phyloP scores from a whole-genome alignment of 2,113 vertebrate species.

The Candoia aspera region DNA sequence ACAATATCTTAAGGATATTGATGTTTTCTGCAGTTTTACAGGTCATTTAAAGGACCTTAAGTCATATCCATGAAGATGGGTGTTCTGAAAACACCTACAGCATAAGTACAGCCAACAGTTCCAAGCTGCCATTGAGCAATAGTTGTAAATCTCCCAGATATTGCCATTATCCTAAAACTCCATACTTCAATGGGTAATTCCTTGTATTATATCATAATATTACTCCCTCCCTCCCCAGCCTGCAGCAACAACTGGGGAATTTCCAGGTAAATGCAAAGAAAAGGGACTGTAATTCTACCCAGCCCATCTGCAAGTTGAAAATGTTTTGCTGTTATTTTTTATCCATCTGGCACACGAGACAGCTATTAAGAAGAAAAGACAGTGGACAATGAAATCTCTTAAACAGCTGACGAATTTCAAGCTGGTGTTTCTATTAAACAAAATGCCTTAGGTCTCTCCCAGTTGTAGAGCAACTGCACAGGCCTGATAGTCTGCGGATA shows the following conservation, averaged over 20 bases:
- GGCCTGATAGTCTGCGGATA: neutral
- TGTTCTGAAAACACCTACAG: neutral
- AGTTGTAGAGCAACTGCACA: neutral
- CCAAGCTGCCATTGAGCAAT: neutral
- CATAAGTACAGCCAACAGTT: neutral
- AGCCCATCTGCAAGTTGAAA: neutral
- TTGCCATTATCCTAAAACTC: neutral
- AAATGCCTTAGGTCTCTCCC: constrained; percentile 39
- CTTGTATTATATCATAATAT: neutral
- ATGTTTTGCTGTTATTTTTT: neutral
- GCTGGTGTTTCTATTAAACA: constrained; percentile 35
- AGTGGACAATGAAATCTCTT: constrained; percentile 42
- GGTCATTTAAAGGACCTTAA: neutral
- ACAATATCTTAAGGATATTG: neutral
- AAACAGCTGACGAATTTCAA: constrained; percentile 40
- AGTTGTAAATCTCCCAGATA: neutral
- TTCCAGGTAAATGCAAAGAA: neutral
- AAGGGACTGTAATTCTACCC: neutral
- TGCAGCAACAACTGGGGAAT: neutral
- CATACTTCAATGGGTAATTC: neutral
- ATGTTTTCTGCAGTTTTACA: neutral
- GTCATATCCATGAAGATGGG: neutral
- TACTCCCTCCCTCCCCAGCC: neutral
- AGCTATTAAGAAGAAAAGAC: neutral
- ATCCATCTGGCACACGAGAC: constrained; percentile 18